Percentiles rank a stretch among this genome's conserved stretches.
phyloP scores from a whole-genome alignment of 2,888 invertebrate genomes.

The Scelioninae gen. 2 region DNA sequence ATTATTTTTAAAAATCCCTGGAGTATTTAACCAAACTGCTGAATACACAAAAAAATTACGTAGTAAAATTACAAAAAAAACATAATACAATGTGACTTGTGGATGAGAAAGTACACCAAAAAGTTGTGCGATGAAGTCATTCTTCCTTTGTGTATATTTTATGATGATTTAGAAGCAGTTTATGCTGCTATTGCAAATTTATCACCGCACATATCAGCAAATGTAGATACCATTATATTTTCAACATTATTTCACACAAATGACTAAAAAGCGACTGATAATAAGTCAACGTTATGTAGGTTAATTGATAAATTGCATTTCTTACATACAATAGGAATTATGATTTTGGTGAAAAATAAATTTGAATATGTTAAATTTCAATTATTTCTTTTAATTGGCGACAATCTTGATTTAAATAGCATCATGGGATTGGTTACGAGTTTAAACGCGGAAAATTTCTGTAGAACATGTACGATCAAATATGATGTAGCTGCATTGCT shows the following conservation, averaged over 20 bases:
- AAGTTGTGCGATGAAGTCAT: no score
- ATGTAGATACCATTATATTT: neutral
- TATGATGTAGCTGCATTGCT: neutral
- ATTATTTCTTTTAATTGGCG: no score
- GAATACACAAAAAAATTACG: neutral
- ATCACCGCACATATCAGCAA: neutral
- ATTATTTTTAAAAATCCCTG: neutral
- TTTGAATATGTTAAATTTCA: neutral
- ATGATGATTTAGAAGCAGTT: no score
- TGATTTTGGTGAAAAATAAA: neutral
- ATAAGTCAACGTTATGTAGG: conserved; percentile 1
- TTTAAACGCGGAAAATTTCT: no score
- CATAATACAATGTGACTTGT: neutral
- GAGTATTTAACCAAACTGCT: neutral
- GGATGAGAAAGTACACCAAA: neutral
- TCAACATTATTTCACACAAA: neutral
- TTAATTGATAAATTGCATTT: neutral
- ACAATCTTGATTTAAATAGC: no score
- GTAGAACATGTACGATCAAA: no score
- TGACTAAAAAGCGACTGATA: neutral
- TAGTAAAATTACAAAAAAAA: neutral
- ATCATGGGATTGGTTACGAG: no score
- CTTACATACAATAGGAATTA: neutral
- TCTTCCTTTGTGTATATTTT: no score
- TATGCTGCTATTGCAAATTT: neutral